phyloP scores from a whole-genome alignment of 2,113 vertebrate species.

The Toxotes jaculatrix region DNA sequence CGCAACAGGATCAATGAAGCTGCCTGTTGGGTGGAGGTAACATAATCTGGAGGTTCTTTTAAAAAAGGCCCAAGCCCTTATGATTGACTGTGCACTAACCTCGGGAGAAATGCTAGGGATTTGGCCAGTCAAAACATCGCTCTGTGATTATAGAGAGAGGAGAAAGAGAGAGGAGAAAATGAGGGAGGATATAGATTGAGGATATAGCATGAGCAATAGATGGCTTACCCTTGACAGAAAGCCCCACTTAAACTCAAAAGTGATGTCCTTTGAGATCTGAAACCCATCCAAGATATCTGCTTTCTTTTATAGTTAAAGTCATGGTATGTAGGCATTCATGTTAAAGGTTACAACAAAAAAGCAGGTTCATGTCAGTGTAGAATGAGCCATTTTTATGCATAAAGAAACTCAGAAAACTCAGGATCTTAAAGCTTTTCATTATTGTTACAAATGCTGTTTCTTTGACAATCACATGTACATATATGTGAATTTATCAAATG shows the following conservation, averaged over 20 bases:
- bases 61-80: conserved; percentile 62
- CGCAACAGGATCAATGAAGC: conserved; percentile 65
- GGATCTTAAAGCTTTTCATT: not conserved
- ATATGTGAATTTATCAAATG: not conserved
- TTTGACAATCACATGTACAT: not conserved
- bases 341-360: conserved; percentile 12
- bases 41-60: conserved; percentile 70
- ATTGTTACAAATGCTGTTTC: not conserved
- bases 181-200: conserved; percentile 66
- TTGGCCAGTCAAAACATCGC: conserved; percentile 75
- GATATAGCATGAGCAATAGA: conserved; percentile 47
- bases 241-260: conserved; percentile 63
- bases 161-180: conserved; percentile 60
- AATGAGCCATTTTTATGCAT: not conserved
- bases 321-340: not conserved
- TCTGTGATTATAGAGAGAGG: conserved; percentile 66
- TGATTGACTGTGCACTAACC: conserved; percentile 72
- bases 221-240: conserved; percentile 39
- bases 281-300: conserved; percentile 42
- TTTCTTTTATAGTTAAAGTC: conserved; percentile 34
- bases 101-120: conserved; percentile 67
- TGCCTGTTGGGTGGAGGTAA: conserved; percentile 74
- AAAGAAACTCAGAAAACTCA: not conserved
- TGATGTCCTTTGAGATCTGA: conserved; percentile 60
- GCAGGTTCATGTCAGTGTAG: not conserved